A percentile compares a stretch with the other conserved stretches of the same genome.
Conservation (phyloP, 2,888 invertebrate species). For the Hylaea fasciaria region DNA sequence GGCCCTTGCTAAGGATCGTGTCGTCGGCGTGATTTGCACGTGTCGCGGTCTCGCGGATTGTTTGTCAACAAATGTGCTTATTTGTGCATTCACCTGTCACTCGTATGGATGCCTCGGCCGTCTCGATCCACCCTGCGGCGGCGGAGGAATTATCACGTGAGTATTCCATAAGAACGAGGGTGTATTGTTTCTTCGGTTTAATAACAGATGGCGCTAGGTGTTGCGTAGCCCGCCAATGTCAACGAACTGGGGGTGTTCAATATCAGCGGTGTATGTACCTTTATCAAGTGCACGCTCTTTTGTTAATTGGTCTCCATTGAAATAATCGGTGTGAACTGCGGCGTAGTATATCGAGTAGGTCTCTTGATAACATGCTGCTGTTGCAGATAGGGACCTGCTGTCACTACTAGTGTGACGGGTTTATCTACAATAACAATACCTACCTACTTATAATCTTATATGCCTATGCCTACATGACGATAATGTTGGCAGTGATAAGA, state of each 20-base stretch:
- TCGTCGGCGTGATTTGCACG: constrained; percentile 61
- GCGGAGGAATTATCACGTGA: constrained; percentile 67
- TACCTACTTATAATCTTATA: no score
- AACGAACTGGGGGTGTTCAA: constrained; percentile 68
- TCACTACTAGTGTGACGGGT: constrained; percentile 2
- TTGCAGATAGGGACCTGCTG: constrained; percentile 10
- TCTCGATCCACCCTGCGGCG: constrained; percentile 53
- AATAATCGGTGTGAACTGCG: constrained; percentile 31
- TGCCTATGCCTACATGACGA: constrained; percentile 4
- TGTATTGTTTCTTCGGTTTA: constrained; percentile 50
- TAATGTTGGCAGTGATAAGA: neutral
- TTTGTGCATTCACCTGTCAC: constrained; percentile 60
- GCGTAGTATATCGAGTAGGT: constrained; percentile 34
- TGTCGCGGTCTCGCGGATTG: constrained; percentile 47
- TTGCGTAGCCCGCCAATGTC: constrained; percentile 61
- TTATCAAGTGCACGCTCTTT: constrained; percentile 56
- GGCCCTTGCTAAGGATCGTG: constrained; percentile 75
- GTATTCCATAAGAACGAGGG: constrained; percentile 58
- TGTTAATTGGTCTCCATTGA: constrained; percentile 41
- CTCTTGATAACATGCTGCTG: constrained; percentile 23
- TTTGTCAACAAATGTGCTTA: constrained; percentile 67
- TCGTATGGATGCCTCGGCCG: constrained; percentile 54
- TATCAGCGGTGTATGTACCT: constrained; percentile 53
- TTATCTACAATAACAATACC: neutral
- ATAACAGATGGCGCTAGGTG: constrained; percentile 77